phyloP scores from a whole-genome alignment of 2,797 vertebrate genomes.

The Cuculus canorus region DNA sequence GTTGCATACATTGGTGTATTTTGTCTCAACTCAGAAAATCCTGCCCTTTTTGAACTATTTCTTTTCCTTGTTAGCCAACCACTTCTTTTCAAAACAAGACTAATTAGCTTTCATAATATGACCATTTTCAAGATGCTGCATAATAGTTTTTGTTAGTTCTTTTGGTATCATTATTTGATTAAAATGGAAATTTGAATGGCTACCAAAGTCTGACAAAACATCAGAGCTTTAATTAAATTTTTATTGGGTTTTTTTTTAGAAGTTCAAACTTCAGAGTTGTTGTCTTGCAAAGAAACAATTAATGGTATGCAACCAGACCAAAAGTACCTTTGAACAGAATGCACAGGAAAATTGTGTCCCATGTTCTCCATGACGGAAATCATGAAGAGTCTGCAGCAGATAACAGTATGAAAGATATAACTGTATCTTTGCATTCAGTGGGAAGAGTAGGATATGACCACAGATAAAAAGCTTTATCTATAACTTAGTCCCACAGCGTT shows the following conservation, averaged over 20 bases:
- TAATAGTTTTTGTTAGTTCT: background rate
- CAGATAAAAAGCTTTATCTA: background rate
- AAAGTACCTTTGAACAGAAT: background rate
- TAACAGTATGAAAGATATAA: background rate
- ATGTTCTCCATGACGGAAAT: background rate
- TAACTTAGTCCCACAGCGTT: background rate
- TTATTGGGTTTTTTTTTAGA: background rate
- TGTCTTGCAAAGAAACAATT: background rate
- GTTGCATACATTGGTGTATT: background rate
- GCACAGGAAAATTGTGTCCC: background rate
- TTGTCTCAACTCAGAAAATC: background rate
- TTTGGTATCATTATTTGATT: constrained; percentile 14
- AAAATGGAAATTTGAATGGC: background rate
- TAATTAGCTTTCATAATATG: background rate
- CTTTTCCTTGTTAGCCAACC: background rate
- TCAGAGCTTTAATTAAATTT: background rate
- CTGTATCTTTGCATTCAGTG: background rate
- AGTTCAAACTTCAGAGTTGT: background rate
- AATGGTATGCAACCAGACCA: background rate
- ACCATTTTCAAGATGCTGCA: background rate
- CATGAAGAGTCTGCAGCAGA: background rate
- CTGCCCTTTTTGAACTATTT: background rate
- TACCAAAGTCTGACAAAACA: background rate
- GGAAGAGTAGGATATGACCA: background rate
- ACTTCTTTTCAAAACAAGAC: background rate